Evolutionary conservation across 2,113 vertebrate genomes (phyloP), one percentile per base, ranked within the genome.

Genomic region (Oryzias javanicus): DNA sequence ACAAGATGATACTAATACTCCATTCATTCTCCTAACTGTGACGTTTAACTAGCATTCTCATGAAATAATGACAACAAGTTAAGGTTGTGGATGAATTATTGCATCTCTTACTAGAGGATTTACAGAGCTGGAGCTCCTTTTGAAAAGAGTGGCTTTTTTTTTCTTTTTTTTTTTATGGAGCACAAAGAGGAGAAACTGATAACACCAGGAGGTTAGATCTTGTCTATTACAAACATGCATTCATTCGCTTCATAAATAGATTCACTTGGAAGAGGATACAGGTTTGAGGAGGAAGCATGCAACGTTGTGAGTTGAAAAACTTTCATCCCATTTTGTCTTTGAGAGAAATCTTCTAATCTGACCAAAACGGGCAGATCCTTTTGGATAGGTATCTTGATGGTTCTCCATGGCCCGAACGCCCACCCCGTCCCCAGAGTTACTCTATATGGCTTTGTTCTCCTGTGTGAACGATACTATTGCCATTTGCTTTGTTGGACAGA

Each of bases 391-490:
- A 74, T 86, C 58, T 59, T 60, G 73, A 85, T 76, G 67, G 64
- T 79, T 82, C 82, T 85, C 82, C 79, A 46, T 60, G 69, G 82
- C 83, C 83, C 80, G 64, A 80, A 79, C 64, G 66, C 56, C 78
- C 56, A 51, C 10, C 70, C 77, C 68, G 58, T 64, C 79, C 73
- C 83, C 79, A 47, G 51, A 83, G 85, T 81, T 81, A 85, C 92
- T 91, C 92, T 89, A 94, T 98, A 98, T 99, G 97, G 97, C 97
- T 99, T 97, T 95, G 94, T 93, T 94, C 94, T 95, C 95, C 95
- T 93, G 93, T 91, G 92, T 91, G 89, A 93, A 93, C 91, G 92
- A 92, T 90, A 89, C 92, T 94, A 94, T 93, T 93, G 92, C 92
- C 90, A 84, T 89, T 88, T 89, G 84, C 86, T 87, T 85, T 85